A percentile compares a stretch with the other conserved stretches of the same genome.
phyloP scores from a whole-genome alignment of 2,113 vertebrate species.

The Alligator mississippiensis region DNA sequence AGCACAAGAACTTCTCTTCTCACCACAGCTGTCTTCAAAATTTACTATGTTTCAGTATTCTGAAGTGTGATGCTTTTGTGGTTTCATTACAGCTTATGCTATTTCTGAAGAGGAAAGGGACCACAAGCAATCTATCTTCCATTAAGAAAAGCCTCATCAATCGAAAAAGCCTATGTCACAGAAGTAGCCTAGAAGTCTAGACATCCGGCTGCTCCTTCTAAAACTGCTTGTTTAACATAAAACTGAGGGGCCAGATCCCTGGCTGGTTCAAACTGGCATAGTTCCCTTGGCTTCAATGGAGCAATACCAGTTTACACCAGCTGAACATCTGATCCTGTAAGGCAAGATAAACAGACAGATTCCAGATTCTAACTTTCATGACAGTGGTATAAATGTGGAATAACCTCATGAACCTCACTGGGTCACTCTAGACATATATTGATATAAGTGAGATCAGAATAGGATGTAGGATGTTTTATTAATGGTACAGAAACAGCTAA shows the following conservation, averaged over 20 bases:
- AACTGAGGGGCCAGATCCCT: neutral
- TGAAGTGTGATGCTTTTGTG: neutral
- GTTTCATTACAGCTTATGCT: neutral
- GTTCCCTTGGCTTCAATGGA: neutral
- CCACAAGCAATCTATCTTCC: conserved; percentile 13
- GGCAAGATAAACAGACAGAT: neutral
- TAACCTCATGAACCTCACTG: neutral
- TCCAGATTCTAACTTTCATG: neutral
- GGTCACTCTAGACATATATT: conserved; percentile 8
- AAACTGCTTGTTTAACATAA: conserved; percentile 14
- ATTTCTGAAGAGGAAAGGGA: neutral
- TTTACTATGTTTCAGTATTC: conserved; percentile 28
- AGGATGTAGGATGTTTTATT: neutral
- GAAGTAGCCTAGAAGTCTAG: conserved; percentile 40
- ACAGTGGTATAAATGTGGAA: conserved; percentile 16
- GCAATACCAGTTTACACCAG: neutral
- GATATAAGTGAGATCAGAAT: neutral
- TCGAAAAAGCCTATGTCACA: neutral
- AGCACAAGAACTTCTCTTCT: neutral
- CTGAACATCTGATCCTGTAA: neutral
- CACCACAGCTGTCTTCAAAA: neutral
- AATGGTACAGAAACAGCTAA: neutral
- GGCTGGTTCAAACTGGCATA: neutral
- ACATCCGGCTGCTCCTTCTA: conserved; percentile 30
- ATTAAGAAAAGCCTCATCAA: conserved; percentile 28